Evolutionary conservation across 2,888 invertebrate genomes (phyloP).

Genomic region (Xylota segnis): DNA sequence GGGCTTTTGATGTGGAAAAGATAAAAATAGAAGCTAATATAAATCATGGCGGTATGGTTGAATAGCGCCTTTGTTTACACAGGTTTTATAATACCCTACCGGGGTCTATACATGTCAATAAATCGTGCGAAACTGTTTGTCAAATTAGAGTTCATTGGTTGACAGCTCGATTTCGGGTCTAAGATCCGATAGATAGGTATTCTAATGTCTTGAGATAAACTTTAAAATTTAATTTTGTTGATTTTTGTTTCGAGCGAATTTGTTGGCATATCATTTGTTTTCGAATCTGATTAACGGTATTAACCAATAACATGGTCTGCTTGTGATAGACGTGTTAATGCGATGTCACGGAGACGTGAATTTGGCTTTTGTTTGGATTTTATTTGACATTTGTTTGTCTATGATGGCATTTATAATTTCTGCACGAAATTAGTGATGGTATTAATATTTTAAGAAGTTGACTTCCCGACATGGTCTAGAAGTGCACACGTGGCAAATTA

Average conservation of each 20-base stretch:
- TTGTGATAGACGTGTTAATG: slow-evolving; percentile 48
- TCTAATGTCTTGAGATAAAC: background rate
- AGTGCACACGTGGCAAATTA: background rate
- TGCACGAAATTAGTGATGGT: slow-evolving; percentile 11
- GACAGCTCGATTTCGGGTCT: background rate
- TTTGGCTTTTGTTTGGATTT: slow-evolving; percentile 14
- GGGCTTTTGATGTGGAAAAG: slow-evolving; percentile 13
- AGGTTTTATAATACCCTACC: background rate
- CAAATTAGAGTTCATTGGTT: slow-evolving; percentile 41
- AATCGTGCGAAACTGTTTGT: slow-evolving; percentile 33
- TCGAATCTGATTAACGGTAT: slow-evolving; percentile 31
- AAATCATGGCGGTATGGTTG: slow-evolving; percentile 30
- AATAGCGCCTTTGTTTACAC: slow-evolving; percentile 26
- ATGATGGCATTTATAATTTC: slow-evolving; percentile 29
- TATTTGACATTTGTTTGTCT: slow-evolving; percentile 8
- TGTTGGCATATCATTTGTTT: background rate
- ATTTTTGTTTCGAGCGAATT: slow-evolving; percentile 7
- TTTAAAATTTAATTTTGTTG: background rate
- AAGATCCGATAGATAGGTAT: background rate
- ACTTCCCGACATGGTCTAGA: background rate
- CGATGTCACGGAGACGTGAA: slow-evolving; percentile 23
- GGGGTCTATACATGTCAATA: slow-evolving; percentile 15
- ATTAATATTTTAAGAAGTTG: slow-evolving; percentile 13
- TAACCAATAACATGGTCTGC: slow-evolving; percentile 22
- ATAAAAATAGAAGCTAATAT: slow-evolving; percentile 31